Conservation (phyloP, 2,113 vertebrate species). For the Caloenas nicobarica region DNA sequence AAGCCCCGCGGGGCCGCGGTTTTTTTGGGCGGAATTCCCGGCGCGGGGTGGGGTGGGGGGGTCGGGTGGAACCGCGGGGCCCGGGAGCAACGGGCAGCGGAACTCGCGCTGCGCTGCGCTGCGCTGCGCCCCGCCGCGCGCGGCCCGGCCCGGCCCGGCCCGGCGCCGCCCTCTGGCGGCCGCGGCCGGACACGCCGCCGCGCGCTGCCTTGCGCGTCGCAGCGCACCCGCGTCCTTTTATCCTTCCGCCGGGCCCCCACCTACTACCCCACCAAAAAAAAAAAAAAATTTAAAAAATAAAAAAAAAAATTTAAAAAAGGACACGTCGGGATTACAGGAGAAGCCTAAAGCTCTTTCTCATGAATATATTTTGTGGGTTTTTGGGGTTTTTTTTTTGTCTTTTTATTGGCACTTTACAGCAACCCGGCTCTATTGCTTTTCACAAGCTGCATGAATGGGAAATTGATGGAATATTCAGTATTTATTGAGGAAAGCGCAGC, state of each 20-base stretch:
- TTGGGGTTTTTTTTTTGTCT: not conserved
- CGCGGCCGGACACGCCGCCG: no score
- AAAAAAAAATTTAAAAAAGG: not conserved
- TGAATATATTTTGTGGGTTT: not conserved
- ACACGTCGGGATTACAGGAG: no score
- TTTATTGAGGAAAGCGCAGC: not conserved
- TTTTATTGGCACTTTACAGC: not conserved
- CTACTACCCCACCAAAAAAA: no score
- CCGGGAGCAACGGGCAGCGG: not conserved
- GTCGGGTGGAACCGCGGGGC: no score
- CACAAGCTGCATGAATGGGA: not conserved
- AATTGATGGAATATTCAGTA: not conserved
- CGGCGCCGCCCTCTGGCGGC: slow-evolving; percentile 66
- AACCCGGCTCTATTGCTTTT: not conserved
- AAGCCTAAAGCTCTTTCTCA: not conserved
- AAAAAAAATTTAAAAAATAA: no score
- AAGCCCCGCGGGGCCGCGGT: no score
- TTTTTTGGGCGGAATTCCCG: no score
- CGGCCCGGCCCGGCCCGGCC: no score
- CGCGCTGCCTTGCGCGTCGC: not conserved
- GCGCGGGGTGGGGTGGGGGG: no score
- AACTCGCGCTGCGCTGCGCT: no score
- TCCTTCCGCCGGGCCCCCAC: not conserved
- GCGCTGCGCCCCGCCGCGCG: not conserved
- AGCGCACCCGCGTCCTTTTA: not conserved